These are phyloP conservation scores for Digitonthophagus gazella DNA, from an alignment of 2,888 invertebrate species.

Conservation along the genomic window DNA sequence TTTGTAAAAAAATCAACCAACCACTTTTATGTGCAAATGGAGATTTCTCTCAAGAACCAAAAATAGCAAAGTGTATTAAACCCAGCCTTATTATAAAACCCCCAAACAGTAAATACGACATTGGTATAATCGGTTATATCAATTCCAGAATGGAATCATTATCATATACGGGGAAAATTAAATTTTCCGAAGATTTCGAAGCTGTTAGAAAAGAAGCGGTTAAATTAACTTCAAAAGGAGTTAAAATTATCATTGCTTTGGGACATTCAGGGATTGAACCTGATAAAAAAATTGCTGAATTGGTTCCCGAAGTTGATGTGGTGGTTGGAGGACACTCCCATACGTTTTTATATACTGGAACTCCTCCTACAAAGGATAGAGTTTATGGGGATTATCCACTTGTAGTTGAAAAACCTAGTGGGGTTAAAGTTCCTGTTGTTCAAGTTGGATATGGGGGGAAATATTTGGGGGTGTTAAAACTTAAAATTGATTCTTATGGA, in stretches of 20 bases:
- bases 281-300: constrained; percentile 73
- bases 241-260: constrained; percentile 80
- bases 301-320: constrained; percentile 77
- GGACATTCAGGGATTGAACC: constrained; percentile 83
- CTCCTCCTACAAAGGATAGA: constrained; percentile 55
- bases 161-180: neutral
- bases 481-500: constrained; percentile 69
- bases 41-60: constrained; percentile 65
- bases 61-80: constrained; percentile 51
- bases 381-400: constrained; percentile 74
- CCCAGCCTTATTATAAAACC: constrained; percentile 66
- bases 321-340: constrained; percentile 91
- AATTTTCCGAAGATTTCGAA: constrained; percentile 11
- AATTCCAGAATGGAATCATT: constrained; percentile 69
- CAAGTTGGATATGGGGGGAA: constrained; percentile 91
- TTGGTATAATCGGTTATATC: constrained; percentile 84
- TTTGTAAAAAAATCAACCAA: constrained; percentile 65
- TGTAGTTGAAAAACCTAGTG: constrained; percentile 65
- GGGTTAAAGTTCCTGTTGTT: constrained; percentile 75
- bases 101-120: constrained; percentile 56
- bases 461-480: constrained; percentile 76
- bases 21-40: constrained; percentile 79
- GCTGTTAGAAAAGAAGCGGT: constrained; percentile 12
- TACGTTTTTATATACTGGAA: constrained; percentile 82
- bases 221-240: constrained; percentile 54